Conservation (phyloP, 2,797 vertebrate genomes). For the Sebastes nivosus region DNA sequence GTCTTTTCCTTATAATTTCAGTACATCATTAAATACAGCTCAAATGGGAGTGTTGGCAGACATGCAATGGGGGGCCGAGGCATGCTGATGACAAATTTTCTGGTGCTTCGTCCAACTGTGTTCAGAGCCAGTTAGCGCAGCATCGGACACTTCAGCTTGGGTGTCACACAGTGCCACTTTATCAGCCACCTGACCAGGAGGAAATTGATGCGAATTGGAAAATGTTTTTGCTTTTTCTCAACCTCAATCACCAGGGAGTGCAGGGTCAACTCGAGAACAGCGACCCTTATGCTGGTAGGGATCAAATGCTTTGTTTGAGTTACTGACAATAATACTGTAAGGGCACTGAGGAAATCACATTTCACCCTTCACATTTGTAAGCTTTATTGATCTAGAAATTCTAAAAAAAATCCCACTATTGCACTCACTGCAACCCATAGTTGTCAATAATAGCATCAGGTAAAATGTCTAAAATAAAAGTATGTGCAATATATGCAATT, state of each 20-base stretch:
- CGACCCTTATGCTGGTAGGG: neutral
- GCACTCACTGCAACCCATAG: neutral
- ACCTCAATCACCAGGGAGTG: slow-evolving; percentile 3
- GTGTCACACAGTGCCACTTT: neutral
- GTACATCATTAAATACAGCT: neutral
- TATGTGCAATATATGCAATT: neutral
- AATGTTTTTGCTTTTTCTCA: slow-evolving; percentile 2
- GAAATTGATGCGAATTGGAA: neutral
- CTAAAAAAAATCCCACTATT: neutral
- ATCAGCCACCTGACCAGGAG: neutral
- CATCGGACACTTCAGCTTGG: neutral
- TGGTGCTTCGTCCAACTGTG: neutral
- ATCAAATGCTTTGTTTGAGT: neutral
- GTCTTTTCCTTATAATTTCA: slow-evolving; percentile 7
- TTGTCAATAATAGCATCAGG: neutral
- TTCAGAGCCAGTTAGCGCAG: neutral
- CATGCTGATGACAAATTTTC: neutral
- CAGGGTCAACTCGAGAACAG: neutral
- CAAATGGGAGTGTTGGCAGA: slow-evolving; percentile 17
- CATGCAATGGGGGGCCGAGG: neutral
- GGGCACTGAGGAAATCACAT: neutral
- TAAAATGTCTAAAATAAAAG: neutral
- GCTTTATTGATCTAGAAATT: neutral
- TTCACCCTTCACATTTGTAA: neutral
- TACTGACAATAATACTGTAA: neutral